Percentiles rank a stretch among this genome's conserved stretches.
Conservation (phyloP, 2,113 vertebrate species). For the Speoplatyrhinus poulsoni region DNA sequence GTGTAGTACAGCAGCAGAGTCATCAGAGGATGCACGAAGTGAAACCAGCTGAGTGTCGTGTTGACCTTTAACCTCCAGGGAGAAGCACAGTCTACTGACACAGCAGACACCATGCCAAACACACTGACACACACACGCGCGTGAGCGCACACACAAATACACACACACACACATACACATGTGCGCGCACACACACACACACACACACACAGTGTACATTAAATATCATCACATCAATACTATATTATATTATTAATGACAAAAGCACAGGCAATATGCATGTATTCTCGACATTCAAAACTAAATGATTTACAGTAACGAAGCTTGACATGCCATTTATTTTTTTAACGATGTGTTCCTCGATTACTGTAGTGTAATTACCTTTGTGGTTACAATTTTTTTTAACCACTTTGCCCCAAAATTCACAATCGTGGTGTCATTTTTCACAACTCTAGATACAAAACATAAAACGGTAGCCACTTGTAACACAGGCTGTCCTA, state of each 20-base stretch:
- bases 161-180: background rate
- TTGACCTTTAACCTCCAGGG: slow-evolving; percentile 90
- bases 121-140: slow-evolving; percentile 71
- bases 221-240: background rate
- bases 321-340: background rate
- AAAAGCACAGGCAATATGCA: no score
- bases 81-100: slow-evolving; percentile 83
- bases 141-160: background rate
- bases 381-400: no score
- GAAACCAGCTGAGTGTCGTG: slow-evolving; percentile 82
- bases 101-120: slow-evolving; percentile 87
- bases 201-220: background rate
- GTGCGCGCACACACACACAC: slow-evolving; percentile 2
- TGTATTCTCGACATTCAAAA: background rate
- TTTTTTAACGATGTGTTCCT: no score
- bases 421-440: no score
- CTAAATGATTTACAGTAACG: background rate
- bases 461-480: no score
- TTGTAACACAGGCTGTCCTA: no score
- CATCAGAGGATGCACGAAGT: slow-evolving; percentile 86
- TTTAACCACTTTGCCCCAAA: no score
- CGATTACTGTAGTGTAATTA: no score
- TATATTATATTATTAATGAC: no score
- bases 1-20: slow-evolving; percentile 91
- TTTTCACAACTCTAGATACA: no score